phyloP scores from a whole-genome alignment of 2,888 invertebrate genomes.

The Tolmerus cingulatus region DNA sequence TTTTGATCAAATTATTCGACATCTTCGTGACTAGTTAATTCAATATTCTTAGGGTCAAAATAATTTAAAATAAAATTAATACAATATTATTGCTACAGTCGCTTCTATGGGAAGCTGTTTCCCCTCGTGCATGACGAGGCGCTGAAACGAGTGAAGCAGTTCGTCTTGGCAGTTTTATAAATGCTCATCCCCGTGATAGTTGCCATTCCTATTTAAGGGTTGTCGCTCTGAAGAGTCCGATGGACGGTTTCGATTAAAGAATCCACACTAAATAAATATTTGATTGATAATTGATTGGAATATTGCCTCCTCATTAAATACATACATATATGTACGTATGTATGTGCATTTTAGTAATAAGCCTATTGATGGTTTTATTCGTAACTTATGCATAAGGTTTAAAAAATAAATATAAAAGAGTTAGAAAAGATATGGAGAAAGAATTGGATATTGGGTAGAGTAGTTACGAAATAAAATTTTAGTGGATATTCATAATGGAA shows the following conservation, averaged over 20 bases:
- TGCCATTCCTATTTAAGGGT: conserved; percentile 79
- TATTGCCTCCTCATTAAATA: too few relatives aligned
- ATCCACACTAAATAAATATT: conserved; percentile 74
- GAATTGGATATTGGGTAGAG: too few relatives aligned
- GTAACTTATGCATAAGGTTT: too few relatives aligned
- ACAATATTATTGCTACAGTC: conserved; percentile 20
- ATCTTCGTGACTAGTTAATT: conserved; percentile 48
- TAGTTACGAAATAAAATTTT: too few relatives aligned
- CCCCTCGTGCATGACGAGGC: background rate
- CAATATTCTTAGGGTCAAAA: conserved; percentile 43
- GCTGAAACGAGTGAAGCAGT: conserved; percentile 17
- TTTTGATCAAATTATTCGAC: conserved; percentile 19
- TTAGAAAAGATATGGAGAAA: too few relatives aligned
- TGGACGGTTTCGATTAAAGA: conserved; percentile 91
- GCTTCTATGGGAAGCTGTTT: conserved; percentile 16
- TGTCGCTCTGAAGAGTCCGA: conserved; percentile 83
- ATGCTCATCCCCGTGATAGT: conserved; percentile 77
- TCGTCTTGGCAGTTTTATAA: conserved; percentile 65
- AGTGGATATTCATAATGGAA: too few relatives aligned
- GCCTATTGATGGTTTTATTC: too few relatives aligned
- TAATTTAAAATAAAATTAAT: conserved; percentile 36
- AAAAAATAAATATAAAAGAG: too few relatives aligned
- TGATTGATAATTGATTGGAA: background rate
- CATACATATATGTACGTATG: too few relatives aligned
- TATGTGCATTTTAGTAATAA: too few relatives aligned